Evolutionary conservation across 2,797 vertebrate species (phyloP).

Genomic region (Bovichtus variegatus): DNA sequence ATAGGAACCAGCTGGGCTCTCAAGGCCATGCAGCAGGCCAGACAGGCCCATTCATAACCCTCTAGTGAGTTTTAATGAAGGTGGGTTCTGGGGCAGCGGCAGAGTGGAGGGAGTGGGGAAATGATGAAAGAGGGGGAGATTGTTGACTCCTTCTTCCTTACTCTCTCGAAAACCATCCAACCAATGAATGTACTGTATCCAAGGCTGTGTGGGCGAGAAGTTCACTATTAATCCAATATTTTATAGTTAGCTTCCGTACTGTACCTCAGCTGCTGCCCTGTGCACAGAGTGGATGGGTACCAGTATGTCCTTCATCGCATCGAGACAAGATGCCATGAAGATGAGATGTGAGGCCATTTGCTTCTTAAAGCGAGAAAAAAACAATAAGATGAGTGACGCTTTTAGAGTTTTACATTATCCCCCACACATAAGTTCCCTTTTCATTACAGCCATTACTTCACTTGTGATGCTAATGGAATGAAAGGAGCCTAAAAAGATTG

Average conservation of each 20-base stretch:
- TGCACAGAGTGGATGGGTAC: constrained; percentile 6
- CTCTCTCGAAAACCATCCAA: constrained; percentile 48
- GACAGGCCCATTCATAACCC: constrained; percentile 89
- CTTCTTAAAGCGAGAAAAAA: constrained; percentile 12
- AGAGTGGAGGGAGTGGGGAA: constrained; percentile 58
- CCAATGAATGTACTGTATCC: constrained; percentile 47
- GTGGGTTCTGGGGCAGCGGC: constrained; percentile 74
- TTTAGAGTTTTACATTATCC: not conserved
- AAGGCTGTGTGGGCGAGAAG: constrained; percentile 22
- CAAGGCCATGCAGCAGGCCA: constrained; percentile 79
- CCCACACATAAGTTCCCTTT: not conserved
- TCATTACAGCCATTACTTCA: not conserved
- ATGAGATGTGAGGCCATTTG: constrained; percentile 4
- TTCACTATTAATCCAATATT: constrained; percentile 35
- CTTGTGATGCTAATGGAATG: not conserved
- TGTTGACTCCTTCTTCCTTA: constrained; percentile 54
- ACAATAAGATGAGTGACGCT: constrained; percentile 2
- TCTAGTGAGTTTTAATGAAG: constrained; percentile 86
- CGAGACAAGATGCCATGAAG: constrained; percentile 1
- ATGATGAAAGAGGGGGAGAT: constrained; percentile 64
- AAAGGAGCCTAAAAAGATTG: not conserved
- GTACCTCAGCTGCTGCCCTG: constrained; percentile 1
- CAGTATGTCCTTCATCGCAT: not conserved
- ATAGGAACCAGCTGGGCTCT: constrained; percentile 93
- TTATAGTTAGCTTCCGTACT: constrained; percentile 12